A percentile compares a stretch with the other conserved stretches of the same genome.
Evolutionary conservation across 2,888 invertebrate species (phyloP).

Genomic region (Lasioglossum malachurum): DNA sequence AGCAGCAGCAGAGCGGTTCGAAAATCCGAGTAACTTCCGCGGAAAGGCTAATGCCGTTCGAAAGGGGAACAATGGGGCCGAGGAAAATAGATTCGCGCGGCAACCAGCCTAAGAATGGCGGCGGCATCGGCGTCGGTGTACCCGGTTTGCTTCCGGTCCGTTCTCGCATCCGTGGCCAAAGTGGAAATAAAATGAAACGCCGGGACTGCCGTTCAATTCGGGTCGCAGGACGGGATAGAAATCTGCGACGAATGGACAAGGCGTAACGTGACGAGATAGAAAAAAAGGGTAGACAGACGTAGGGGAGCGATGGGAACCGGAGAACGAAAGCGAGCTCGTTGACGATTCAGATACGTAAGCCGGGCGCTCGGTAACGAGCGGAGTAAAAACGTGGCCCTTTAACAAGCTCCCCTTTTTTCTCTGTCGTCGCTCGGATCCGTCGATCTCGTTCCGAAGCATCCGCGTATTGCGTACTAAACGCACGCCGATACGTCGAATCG

Average conservation of each 20-base stretch:
- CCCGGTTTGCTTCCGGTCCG: constrained; percentile 23
- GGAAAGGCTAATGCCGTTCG: neutral
- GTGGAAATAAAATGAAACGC: constrained; percentile 61
- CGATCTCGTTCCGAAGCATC: constrained; percentile 10
- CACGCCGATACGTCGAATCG: neutral
- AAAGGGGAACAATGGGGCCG: neutral
- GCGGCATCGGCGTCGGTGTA: constrained; percentile 30
- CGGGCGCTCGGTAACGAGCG: constrained; percentile 47
- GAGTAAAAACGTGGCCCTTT: constrained; percentile 36
- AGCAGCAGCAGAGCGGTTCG: neutral
- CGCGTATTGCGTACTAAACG: constrained; percentile 1
- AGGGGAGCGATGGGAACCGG: constrained; percentile 8
- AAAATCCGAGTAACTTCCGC: neutral
- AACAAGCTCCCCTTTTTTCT: constrained; percentile 47
- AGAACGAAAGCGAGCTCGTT: constrained; percentile 25
- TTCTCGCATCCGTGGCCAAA: constrained; percentile 40
- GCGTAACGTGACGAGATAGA: neutral
- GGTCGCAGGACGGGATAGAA: constrained; percentile 64
- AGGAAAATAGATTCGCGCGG: constrained; percentile 37
- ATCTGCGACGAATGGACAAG: constrained; percentile 46
- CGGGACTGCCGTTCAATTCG: constrained; percentile 66
- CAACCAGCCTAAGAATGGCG: constrained; percentile 44
- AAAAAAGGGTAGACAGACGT: neutral
- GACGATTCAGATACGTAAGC: constrained; percentile 47
- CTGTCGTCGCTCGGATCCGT: constrained; percentile 13